Base-by-base conservation (phyloP, 53 echinoderm and acorn worm species). In the Crossaster papposus region DNA sequence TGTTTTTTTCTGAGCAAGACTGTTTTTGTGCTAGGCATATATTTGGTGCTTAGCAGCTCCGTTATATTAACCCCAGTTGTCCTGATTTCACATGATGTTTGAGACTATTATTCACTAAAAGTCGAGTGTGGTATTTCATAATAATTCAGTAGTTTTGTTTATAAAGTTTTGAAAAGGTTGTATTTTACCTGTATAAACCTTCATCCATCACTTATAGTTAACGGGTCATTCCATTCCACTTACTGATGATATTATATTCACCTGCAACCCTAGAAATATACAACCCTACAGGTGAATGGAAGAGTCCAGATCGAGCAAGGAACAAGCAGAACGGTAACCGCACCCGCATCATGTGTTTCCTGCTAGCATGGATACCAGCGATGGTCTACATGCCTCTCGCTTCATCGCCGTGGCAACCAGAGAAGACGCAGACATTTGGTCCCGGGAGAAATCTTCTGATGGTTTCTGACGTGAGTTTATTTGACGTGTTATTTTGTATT, bases 241-340 rank as follows among this genome's bases (percentile, higher is more conserved):
- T 18, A 78, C 51, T 78, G 23, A n/a, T 20, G 54, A 14, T 84
- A 84, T 72, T 52, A 53, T 84, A 54, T 84, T 84, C 84, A 84
- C 84, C 84, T 84, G 52, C 84, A 32, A 84, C 37, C 14, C 20
- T 87, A 87, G 87, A 58, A 54, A 87, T 87, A 72, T 89, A 79
- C 89, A 89, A 81, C 70, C 79, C 89, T 54, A 62, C 90, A 93
- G 93, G 81, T 70, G 90, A 93, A 75, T 93, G 93, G 93, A 90
- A 88, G 54, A 87, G 90, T 64, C 90, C 87, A 18, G 87, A 76
- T 36, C 32, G 62, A 81, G 82, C 79, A n/a, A 86, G 82, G 15
- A 53, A 33, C 51, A 83, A 90, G 28, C 81, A 78, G 78, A 90
- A 90, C 55, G 89, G 87, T 10, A 85, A 37, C 53, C 64, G 62